phyloP scores from a whole-genome alignment of 2,113 vertebrate species.

The Paracyprichromis sp. region DNA sequence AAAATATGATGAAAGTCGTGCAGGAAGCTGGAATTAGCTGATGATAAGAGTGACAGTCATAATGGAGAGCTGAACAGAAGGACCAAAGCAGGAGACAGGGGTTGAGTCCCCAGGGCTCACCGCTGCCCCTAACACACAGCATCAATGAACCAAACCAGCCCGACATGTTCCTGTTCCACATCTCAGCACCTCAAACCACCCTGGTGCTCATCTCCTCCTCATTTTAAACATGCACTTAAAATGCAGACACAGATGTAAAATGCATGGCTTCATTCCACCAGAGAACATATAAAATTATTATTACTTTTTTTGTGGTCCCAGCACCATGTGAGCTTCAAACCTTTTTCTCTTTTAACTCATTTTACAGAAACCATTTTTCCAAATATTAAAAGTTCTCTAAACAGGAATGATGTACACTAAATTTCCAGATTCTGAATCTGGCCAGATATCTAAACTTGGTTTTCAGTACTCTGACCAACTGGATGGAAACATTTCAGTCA shows the following conservation, averaged over 20 bases:
- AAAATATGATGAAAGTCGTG: not conserved
- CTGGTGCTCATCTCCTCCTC: not conserved
- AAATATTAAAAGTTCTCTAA: not conserved
- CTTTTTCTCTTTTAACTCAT: not conserved
- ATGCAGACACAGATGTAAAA: not conserved
- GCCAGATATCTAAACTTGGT: not conserved
- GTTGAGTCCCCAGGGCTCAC: not conserved
- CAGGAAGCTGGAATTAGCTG: not conserved
- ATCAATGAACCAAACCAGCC: not conserved
- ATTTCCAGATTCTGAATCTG: not conserved
- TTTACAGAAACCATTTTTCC: not conserved
- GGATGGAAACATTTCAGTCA: not conserved
- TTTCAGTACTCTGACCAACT: not conserved
- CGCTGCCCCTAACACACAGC: not conserved
- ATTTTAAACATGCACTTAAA: not conserved
- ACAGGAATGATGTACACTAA: not conserved
- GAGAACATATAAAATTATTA: not conserved
- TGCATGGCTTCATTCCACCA: not conserved
- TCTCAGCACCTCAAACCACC: not conserved
- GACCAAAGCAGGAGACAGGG: not conserved
- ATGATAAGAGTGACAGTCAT: not conserved
- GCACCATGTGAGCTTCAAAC: not conserved
- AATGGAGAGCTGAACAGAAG: not conserved
- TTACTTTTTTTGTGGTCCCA: not conserved
- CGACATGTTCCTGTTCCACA: not conserved